Base-by-base conservation (phyloP, 2,113 vertebrate species). In the Aegotheles bennettii region DNA sequence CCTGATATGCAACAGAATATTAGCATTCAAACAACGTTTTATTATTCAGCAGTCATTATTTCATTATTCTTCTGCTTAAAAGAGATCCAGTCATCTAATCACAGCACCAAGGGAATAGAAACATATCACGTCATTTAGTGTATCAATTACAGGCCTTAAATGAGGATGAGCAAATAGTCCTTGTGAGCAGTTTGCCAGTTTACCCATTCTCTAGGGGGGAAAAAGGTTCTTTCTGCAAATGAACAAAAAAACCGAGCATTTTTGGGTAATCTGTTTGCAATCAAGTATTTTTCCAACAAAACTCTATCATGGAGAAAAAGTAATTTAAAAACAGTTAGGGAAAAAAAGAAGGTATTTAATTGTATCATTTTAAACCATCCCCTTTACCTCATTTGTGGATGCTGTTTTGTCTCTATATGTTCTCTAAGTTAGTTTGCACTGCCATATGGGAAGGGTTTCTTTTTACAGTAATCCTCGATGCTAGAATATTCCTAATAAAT, bases 1-100 rank as follows among this genome's bases (percentile, higher is more conserved):
- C 85, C 92, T 94, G 94, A 88, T 93, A 94, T 71, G 85, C 90
- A 89, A 71, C n/a, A 40, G 76, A 80, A 43, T 78, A 94, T 90
- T 94, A 96, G 69, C 69, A 84, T 75, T 56, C 53, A 87, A 95
- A 69, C 43, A 81, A 94, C 45, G 88, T 82, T 92, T 93, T 75
- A 59, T 86, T 92, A 92, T 94, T 89, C 40, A 9, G 64, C 40
- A 81, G 51, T 73, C 51, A 64, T 88, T 92, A 84, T 93, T 96
- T 75, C 76, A 53, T 85, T 89, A 68, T 75, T 93, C 35, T 83
- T 74, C 64, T 70, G 10, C 64, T 94, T 90, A 76, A 94, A 88
- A 94, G 76, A 84, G 33, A 71, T 71, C 40, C 43, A 89, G 63
- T 70, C 31, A 7, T 88, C 90, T 91, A 93, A 80, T 95, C 85